Evolutionary conservation across 2,113 vertebrate genomes (phyloP).

Genomic region (Pitta sordida): DNA sequence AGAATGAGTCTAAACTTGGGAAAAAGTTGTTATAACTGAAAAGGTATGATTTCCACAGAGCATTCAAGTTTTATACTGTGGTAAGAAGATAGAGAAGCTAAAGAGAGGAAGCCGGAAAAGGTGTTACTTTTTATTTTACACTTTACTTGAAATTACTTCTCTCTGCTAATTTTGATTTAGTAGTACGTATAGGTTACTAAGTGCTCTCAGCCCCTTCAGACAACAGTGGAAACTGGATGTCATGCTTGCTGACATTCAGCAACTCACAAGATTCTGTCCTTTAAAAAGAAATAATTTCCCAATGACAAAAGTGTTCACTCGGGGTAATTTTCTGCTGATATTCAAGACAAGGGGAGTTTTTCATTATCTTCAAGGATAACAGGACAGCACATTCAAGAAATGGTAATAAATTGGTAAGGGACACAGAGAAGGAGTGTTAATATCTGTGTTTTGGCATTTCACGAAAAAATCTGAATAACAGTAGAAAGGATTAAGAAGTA

Average conservation of each 20-base stretch:
- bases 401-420: neutral
- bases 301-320: neutral
- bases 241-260: neutral
- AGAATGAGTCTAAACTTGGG: constrained; percentile 17
- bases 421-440: neutral
- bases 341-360: neutral
- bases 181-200: neutral
- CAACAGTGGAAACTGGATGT: neutral
- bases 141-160: neutral
- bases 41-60: constrained; percentile 32
- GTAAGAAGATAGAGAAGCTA: neutral
- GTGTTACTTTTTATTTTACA: neutral
- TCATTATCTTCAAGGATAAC: neutral
- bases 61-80: neutral
- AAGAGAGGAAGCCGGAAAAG: neutral
- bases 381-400: neutral
- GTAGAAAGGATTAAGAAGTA: neutral
- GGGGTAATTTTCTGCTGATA: neutral
- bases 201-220: neutral
- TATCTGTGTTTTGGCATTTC: neutral
- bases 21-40: constrained; percentile 38
- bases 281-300: neutral
- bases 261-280: neutral
- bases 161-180: neutral
- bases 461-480: neutral